phyloP scores from a whole-genome alignment of 2,797 vertebrate species.

The Phalloptychus januarius region DNA sequence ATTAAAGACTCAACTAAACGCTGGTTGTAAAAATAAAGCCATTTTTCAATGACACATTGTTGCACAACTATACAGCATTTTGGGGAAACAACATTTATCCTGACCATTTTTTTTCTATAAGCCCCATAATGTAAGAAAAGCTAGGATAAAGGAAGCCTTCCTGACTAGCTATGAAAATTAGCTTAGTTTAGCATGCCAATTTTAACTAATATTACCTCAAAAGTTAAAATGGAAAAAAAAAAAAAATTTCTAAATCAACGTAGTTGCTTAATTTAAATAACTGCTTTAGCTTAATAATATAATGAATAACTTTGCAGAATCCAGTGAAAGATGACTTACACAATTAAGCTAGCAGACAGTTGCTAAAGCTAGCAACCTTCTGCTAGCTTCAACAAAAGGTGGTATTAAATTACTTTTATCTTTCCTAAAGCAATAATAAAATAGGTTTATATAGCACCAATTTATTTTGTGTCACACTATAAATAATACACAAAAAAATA shows the following conservation, averaged over 20 bases:
- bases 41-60: background rate
- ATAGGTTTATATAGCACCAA: background rate
- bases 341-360: background rate
- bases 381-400: background rate
- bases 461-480: background rate
- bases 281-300: background rate
- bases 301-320: background rate
- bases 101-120: background rate
- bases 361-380: background rate
- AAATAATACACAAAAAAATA: conserved; percentile 1
- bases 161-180: background rate
- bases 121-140: background rate
- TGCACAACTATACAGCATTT: background rate
- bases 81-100: background rate
- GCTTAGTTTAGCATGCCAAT: background rate
- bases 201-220: background rate
- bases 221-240: background rate
- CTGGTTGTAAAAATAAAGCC: background rate
- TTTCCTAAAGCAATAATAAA: background rate
- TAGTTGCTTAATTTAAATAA: background rate
- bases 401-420: background rate
- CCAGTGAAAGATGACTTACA: background rate
- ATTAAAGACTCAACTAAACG: background rate
- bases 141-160: background rate
- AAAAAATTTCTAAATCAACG: background rate